phyloP scores from a whole-genome alignment of 2,888 invertebrate species.

The Tetranychus piercei region DNA sequence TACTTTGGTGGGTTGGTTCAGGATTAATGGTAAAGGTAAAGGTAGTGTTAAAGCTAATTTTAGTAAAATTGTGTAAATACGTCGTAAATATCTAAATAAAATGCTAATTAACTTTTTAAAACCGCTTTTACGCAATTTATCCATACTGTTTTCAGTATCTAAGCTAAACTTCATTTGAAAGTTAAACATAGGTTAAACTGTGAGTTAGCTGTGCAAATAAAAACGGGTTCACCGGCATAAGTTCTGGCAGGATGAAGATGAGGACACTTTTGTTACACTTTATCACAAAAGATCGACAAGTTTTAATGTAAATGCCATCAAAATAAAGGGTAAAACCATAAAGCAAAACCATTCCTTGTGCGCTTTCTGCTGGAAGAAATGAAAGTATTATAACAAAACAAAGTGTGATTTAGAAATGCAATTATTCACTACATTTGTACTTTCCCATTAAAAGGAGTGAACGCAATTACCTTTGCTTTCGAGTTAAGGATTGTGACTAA shows the following conservation, averaged over 20 bases:
- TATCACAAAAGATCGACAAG: constrained; percentile 70
- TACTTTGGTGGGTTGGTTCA: too few relatives aligned
- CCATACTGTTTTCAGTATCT: neutral
- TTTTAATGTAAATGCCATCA: constrained; percentile 49
- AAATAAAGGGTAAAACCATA: constrained; percentile 60
- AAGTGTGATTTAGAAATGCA: too few relatives aligned
- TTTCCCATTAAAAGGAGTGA: too few relatives aligned
- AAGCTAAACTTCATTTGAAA: neutral
- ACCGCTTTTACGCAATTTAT: neutral
- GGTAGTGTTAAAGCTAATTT: too few relatives aligned
- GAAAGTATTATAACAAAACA: too few relatives aligned
- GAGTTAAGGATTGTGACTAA: too few relatives aligned
- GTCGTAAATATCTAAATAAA: too few relatives aligned
- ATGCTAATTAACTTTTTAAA: too few relatives aligned
- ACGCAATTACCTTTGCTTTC: too few relatives aligned
- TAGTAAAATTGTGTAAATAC: too few relatives aligned
- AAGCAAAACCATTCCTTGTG: constrained; percentile 82
- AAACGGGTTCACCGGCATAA: constrained; percentile 83
- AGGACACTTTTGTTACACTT: constrained; percentile 80
- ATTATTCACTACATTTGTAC: neutral
- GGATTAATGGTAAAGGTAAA: too few relatives aligned
- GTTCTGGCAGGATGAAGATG: constrained; percentile 82
- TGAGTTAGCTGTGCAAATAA: constrained; percentile 87
- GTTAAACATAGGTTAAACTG: too few relatives aligned
- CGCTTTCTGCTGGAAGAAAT: constrained; percentile 51